Evolutionary conservation across 1,140 invertebrate genomes (phyloP).

Genomic region (Antheraea mylitta): DNA sequence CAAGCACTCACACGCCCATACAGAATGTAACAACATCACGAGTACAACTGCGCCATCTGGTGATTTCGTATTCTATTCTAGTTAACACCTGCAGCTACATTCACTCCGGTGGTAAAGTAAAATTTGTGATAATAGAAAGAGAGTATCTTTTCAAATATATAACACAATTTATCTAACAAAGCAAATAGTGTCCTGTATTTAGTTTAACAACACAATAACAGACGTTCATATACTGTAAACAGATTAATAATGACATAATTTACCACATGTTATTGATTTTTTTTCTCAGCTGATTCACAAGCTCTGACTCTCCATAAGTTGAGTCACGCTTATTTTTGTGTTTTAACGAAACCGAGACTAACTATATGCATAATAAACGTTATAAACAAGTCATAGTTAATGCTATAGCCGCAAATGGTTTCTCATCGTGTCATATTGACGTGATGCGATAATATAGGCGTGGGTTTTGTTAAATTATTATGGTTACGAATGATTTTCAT

Average conservation of each 20-base stretch:
- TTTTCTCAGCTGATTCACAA: conserved; percentile 60
- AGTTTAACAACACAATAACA: not conserved
- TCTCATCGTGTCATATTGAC: not conserved
- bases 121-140: conserved; percentile 37
- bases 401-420: not conserved
- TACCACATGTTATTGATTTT: conserved; percentile 57
- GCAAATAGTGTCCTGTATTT: not conserved
- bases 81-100: conserved; percentile 54
- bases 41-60: conserved; percentile 73
- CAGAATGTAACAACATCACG: conserved; percentile 75
- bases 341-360: conserved; percentile 23
- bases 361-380: conserved; percentile 10
- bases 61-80: conserved; percentile 42
- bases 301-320: conserved; percentile 24
- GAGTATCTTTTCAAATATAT: not conserved
- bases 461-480: conserved; percentile 7
- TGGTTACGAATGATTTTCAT: not conserved
- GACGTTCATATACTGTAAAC: not conserved
- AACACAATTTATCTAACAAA: not conserved
- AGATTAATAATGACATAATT: not conserved
- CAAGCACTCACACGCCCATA: conserved; percentile 77
- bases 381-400: not conserved
- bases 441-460: not conserved
- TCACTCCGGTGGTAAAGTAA: conserved; percentile 58
- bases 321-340: conserved; percentile 60